Conservation (phyloP, 2,113 vertebrate genomes). For the Anser brachyrhynchus region DNA sequence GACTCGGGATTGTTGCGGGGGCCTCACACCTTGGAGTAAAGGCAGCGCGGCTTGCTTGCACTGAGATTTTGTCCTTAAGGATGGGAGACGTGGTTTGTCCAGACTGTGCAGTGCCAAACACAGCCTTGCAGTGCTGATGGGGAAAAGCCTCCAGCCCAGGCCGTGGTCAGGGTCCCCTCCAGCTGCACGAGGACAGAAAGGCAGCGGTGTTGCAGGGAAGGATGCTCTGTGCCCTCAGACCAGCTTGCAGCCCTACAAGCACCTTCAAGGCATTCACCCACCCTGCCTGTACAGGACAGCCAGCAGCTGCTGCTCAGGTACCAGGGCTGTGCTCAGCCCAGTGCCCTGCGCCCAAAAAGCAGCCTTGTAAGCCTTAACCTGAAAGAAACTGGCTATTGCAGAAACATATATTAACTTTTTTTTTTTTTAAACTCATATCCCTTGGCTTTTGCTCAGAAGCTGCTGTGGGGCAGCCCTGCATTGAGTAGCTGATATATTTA, state of each 20-base stretch:
- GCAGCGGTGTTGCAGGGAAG: background rate
- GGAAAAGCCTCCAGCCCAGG: no score
- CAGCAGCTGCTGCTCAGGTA: background rate
- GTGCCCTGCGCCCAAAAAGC: background rate
- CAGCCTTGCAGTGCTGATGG: background rate
- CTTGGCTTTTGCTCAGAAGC: background rate
- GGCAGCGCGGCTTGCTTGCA: background rate
- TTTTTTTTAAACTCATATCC: background rate
- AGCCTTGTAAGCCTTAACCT: background rate
- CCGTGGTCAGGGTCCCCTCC: background rate
- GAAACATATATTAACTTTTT: conserved; percentile 11
- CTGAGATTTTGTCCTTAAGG: background rate
- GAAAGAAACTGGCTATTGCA: background rate
- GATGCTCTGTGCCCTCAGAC: background rate
- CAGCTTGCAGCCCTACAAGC: background rate
- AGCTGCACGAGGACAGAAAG: background rate
- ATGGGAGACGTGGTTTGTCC: background rate
- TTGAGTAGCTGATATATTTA: conserved; percentile 60
- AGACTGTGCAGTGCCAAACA: background rate
- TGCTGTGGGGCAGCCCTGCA: conserved; percentile 17
- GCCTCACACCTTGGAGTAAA: conserved; percentile 1
- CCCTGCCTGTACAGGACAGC: background rate
- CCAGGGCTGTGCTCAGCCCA: background rate
- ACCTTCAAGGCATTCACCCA: background rate
- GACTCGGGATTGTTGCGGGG: conserved; percentile 34